A percentile compares a stretch with the other conserved stretches of the same genome.
phyloP scores from a whole-genome alignment of 1,140 invertebrate genomes.

The Daktulosphaira vitifoliae region DNA sequence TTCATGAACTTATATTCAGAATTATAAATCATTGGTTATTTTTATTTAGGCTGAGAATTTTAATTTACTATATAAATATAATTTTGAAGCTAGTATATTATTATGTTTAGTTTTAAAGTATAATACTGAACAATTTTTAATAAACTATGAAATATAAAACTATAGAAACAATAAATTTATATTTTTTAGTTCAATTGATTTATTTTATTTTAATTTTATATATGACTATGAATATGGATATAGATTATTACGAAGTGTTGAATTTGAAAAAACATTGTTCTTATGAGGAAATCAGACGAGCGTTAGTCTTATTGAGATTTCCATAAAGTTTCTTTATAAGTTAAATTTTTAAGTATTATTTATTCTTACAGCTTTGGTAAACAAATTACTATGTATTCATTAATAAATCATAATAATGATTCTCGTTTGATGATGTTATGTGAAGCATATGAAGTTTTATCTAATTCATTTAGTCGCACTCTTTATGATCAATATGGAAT shows the following conservation, averaged over 20 bases:
- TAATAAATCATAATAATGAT: background rate
- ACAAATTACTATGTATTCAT: background rate
- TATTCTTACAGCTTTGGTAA: constrained; percentile 18
- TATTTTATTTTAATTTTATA: no score
- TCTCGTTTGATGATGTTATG: constrained; percentile 43
- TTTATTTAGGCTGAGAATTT: no score
- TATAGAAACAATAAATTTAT: no score
- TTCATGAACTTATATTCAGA: constrained; percentile 1
- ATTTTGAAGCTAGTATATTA: no score
- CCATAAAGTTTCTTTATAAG: no score
- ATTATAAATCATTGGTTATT: no score
- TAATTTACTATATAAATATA: no score
- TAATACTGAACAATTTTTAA: no score
- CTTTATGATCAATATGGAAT: constrained; percentile 86
- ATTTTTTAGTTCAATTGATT: no score
- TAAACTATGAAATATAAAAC: no score
- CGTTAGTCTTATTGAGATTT: background rate
- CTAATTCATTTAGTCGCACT: constrained; percentile 57
- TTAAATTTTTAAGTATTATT: background rate
- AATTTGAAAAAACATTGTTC: constrained; percentile 16
- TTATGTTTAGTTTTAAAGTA: no score
- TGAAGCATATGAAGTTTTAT: constrained; percentile 75
- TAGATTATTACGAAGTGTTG: constrained; percentile 10
- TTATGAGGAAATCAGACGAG: background rate
- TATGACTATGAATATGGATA: background rate